These are phyloP conservation scores for Selenia dentaria DNA, from an alignment of 2,888 invertebrate genomes.

Conservation along the genomic window DNA sequence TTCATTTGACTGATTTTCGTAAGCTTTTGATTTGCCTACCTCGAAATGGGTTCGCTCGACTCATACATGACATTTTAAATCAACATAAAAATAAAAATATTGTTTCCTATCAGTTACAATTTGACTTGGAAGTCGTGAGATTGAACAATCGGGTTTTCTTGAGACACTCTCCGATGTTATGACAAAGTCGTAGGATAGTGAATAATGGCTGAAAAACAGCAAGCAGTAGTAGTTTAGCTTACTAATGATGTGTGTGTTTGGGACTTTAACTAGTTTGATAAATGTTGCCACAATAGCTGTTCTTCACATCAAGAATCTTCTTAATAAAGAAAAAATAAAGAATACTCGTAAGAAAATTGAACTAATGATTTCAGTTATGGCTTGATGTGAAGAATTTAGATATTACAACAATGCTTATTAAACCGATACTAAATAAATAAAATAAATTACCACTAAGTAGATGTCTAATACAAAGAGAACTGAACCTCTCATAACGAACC, in stretches of 20 bases:
- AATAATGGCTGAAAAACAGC: conserved; percentile 10
- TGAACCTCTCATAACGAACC: conserved; percentile 4
- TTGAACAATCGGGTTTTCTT: too few species aligned
- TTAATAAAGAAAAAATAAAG: too few species aligned
- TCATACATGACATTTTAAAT: too few species aligned
- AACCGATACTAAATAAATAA: conserved; percentile 22
- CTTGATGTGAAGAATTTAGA: conserved; percentile 22
- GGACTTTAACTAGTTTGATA: conserved; percentile 24
- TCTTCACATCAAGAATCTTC: conserved; percentile 19
- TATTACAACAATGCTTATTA: conserved; percentile 19
- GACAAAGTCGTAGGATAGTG: conserved; percentile 21
- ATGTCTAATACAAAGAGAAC: conserved; percentile 3
- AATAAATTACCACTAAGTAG: conserved; percentile 13
- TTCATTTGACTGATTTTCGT: too few species aligned
- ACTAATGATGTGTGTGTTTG: conserved; percentile 26
- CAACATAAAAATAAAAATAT: too few species aligned
- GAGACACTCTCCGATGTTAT: conserved; percentile 20
- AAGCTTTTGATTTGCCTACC: too few species aligned
- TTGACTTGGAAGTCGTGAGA: too few species aligned
- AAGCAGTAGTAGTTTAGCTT: conserved; percentile 21
- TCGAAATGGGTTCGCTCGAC: too few species aligned
- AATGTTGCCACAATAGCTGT: conserved; percentile 15
- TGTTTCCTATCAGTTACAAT: too few species aligned
- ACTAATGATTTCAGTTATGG: too few species aligned
- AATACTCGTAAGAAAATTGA: too few species aligned